A percentile compares a stretch with the other conserved stretches of the same genome.
phyloP scores from a whole-genome alignment of 2,888 invertebrate species.

The Campoplex nolae region DNA sequence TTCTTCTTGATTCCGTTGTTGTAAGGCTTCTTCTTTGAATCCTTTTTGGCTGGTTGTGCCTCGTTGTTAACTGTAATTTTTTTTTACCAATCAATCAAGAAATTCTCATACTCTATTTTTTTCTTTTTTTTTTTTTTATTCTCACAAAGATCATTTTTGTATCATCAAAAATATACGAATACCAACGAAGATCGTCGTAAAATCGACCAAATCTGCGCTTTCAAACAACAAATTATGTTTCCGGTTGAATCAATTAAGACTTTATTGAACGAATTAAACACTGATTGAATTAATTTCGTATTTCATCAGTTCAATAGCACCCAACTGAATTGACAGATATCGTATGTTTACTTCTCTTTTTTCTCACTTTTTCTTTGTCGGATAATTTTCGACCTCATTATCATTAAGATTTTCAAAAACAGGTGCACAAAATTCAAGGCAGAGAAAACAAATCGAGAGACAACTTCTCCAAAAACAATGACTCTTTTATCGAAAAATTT shows the following conservation, averaged over 20 bases:
- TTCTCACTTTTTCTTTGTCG: not conserved
- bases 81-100: not conserved
- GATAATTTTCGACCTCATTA: not conserved
- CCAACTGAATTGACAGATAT: not conserved
- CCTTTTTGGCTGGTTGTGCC: conserved; percentile 86
- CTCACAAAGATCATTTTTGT: not conserved
- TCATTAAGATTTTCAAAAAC: not conserved
- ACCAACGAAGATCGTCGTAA: no score
- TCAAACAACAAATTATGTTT: not conserved
- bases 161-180: no score
- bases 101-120: not conserved
- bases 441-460: no score
- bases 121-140: not conserved
- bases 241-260: not conserved
- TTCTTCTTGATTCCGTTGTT: conserved; percentile 96
- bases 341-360: not conserved
- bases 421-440: no score
- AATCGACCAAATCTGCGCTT: not conserved
- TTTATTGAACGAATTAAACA: not conserved
- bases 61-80: conserved; percentile 79
- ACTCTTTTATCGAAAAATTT: no score
- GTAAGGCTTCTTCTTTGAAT: conserved; percentile 93
- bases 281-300: not conserved
- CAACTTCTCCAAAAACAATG: no score
- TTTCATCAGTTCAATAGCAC: not conserved